Conservation (phyloP, 2,113 vertebrate species). For the Synodontis membranacea region DNA sequence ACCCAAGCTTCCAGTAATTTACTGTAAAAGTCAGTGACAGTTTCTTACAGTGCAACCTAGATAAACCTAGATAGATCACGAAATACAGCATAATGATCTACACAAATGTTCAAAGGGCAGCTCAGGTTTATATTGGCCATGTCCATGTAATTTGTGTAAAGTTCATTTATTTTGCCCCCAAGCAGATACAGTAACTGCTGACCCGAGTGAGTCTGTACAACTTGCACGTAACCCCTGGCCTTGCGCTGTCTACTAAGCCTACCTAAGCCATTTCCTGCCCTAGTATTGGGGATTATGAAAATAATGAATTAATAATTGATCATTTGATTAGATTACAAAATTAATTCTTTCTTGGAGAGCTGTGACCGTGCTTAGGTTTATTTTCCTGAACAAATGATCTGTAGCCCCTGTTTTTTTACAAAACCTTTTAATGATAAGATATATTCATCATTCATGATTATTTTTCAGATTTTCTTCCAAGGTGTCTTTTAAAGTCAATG, state of each 20-base stretch:
- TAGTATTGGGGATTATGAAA: not conserved
- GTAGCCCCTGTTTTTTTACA: not conserved
- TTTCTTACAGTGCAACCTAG: too few species aligned
- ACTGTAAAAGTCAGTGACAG: too few species aligned
- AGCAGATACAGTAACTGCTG: not conserved
- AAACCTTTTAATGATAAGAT: not conserved
- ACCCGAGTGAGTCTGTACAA: not conserved
- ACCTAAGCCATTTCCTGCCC: not conserved
- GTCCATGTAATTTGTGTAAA: not conserved
- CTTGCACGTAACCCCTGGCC: not conserved
- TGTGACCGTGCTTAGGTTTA: not conserved
- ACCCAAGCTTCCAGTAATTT: too few species aligned
- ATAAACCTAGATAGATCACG: too few species aligned
- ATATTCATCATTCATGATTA: not conserved
- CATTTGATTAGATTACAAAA: not conserved
- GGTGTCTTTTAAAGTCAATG: not conserved
- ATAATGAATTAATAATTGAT: not conserved
- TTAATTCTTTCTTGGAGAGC: not conserved
- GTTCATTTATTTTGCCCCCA: not conserved
- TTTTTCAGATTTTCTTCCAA: too few species aligned
- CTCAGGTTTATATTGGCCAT: not conserved
- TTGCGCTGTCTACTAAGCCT: not conserved
- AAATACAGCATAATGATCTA: not conserved
- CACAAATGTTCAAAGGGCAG: not conserved
- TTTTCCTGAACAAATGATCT: not conserved